Base-by-base conservation (phyloP, 2,113 vertebrate genomes). In the Amblyopsis rosae region DNA sequence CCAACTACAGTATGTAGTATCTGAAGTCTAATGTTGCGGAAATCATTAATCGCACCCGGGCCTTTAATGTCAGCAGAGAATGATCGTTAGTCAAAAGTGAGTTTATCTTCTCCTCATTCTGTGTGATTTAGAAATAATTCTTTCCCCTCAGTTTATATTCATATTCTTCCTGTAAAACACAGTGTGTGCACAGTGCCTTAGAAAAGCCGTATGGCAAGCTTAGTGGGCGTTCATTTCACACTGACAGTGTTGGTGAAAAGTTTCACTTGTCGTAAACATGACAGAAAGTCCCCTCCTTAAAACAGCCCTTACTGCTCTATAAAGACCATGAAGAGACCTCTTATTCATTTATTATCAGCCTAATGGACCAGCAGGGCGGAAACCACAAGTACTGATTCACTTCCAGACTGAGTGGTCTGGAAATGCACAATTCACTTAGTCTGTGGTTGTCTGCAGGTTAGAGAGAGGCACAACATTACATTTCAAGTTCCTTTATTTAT, bases 331-430 rank as follows among this genome's bases (percentile, higher is more conserved):
- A 82, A 88, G 82, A 82, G 73, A 67, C 64, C 49, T 80, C 88
- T 91, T 87, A 88, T 87, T 92, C 90, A 88, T 90, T 90, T 77
- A 88, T 90, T 87, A 87, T 70, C 73, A 79, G 69, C 82, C 85
- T 81, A 86, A 88, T 86, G 80, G 84, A 90, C 82, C 75, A 83
- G 76, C 85, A 61, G 66, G 80, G 76, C 45, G 74, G 77, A 46
- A 82, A 70, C 75, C 64, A 68, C 50, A 79, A 82, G 55, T 26
- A 56, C 32, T 41, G 32, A 33, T 41, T 26, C 12, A 41, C 76
- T 83, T 73, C 77, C 82, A 79, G 65, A 86, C 35, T 41, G 26
- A 26, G 26, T 26, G 35, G 35, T 41, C 35, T 41, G 35, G 35
- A 41, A 72, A 71, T 70, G 62, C 50, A 47, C 48, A 59, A 16